phyloP scores from a whole-genome alignment of 2,113 vertebrate species.

The Macrotis lagotis region DNA sequence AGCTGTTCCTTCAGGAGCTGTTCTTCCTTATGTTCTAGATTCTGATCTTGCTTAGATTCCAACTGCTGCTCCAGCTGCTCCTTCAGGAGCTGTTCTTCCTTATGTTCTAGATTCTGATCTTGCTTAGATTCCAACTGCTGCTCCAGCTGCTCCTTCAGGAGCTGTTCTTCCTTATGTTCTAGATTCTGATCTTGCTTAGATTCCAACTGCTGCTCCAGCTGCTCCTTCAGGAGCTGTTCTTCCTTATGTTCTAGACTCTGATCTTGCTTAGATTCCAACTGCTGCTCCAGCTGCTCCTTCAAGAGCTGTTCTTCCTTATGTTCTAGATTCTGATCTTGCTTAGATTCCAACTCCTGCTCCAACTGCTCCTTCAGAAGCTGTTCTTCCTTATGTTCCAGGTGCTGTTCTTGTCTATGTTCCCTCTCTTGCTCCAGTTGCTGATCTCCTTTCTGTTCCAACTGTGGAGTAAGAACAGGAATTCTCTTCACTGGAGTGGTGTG shows the following conservation, averaged over 20 bases:
- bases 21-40: not conserved
- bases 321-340: not conserved
- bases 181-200: no score
- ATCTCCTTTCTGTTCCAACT: not conserved
- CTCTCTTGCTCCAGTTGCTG: not conserved
- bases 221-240: not conserved
- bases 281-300: not conserved
- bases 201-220: not conserved
- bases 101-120: not conserved
- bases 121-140: not conserved
- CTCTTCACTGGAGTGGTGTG: not conserved
- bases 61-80: not conserved
- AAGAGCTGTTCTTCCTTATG: not conserved
- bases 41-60: not conserved
- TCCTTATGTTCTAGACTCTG: no score
- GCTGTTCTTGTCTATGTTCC: not conserved
- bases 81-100: no score
- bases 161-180: no score
- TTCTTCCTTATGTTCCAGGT: not conserved
- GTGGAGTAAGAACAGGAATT: not conserved
- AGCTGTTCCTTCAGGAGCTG: no score
- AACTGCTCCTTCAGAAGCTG: not conserved
- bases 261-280: not conserved
- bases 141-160: not conserved
- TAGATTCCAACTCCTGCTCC: no score